Conservation (phyloP, 2,888 invertebrate genomes). For the Hydropsyche betteni region DNA sequence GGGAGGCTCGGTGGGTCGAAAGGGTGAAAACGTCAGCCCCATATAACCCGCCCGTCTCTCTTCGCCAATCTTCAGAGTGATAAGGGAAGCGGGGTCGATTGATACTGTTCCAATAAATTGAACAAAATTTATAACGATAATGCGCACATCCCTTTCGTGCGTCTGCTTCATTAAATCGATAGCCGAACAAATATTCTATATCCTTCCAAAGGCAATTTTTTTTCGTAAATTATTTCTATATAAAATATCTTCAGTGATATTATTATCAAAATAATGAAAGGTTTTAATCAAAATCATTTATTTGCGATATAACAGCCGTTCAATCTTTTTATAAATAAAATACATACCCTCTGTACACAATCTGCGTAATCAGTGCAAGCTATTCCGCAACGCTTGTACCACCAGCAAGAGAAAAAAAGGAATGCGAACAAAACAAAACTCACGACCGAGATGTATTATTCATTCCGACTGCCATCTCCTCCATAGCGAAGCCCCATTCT, state of each 20-base stretch:
- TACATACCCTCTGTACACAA: constrained; percentile 5
- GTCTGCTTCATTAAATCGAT: too few species aligned
- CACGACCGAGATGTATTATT: constrained; percentile 48
- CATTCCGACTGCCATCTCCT: constrained; percentile 39
- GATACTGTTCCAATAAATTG: constrained; percentile 31
- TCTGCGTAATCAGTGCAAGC: too few species aligned
- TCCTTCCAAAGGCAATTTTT: too few species aligned
- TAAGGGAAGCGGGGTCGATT: constrained; percentile 33
- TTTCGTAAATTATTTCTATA: too few species aligned
- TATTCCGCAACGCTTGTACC: too few species aligned
- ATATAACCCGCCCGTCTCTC: constrained; percentile 12
- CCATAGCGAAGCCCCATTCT: not conserved
- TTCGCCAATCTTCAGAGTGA: constrained; percentile 22
- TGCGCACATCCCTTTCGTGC: too few species aligned
- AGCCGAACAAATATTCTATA: too few species aligned
- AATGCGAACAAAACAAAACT: constrained; percentile 46
- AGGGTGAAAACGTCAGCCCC: constrained; percentile 9
- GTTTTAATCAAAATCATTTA: too few species aligned
- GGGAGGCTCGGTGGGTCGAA: not conserved
- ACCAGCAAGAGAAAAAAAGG: constrained; percentile 34
- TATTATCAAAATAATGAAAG: too few species aligned
- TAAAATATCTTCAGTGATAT: not conserved
- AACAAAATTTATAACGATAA: constrained; percentile 28
- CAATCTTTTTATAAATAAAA: not conserved
- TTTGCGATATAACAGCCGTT: not conserved